Evolutionary conservation across 2,888 invertebrate genomes (phyloP), one percentile per base, ranked within the genome.

Genomic region (Calliphora vomitoria): DNA sequence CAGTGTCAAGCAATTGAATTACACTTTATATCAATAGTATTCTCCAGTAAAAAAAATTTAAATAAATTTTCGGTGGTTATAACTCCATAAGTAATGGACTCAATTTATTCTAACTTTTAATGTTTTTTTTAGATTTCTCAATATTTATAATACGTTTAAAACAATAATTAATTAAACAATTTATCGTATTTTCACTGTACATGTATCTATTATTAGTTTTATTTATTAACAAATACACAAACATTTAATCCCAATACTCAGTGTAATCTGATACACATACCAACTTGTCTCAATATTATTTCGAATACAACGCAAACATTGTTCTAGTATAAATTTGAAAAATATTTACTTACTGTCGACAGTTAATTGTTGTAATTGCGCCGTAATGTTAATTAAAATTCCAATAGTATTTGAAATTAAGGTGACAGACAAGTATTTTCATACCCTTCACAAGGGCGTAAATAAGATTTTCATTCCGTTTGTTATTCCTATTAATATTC

Each of bases 311-410:
- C 72, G 41, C 72, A 41, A 55, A 44, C 31, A 31, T 69, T 31
- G 4, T 25, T 2, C 3, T 8, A 20, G 3, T 8, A 31, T n/a
- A 50, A 3, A 18, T 72, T 5, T 25, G 15, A 18, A 53, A 71
- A 13, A 4, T 55, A 13, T 38, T n/a, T 44, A 58, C n/a, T 64
- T 71, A 31, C 8, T 71, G 44, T 55, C 69, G 47, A 62, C 44
- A 64, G 47, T 76, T 66, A 74, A 58, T 74, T 35, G 58, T 44
- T 71, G 55, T 76, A 71, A 83, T 55, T 83, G 83, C 83, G 83
- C 64, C 64, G 50, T 72, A 71, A 69, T 25, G 71, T 78, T 55
- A 76, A 83, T 69, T 69, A 62, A 62, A 71, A 83, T 76, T 69
- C 35, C 41, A 35, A 71, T 66, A 53, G 31, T 20, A 62, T 69